Conservation (phyloP, 1,140 invertebrate genomes). For the Drosophila saltans region DNA sequence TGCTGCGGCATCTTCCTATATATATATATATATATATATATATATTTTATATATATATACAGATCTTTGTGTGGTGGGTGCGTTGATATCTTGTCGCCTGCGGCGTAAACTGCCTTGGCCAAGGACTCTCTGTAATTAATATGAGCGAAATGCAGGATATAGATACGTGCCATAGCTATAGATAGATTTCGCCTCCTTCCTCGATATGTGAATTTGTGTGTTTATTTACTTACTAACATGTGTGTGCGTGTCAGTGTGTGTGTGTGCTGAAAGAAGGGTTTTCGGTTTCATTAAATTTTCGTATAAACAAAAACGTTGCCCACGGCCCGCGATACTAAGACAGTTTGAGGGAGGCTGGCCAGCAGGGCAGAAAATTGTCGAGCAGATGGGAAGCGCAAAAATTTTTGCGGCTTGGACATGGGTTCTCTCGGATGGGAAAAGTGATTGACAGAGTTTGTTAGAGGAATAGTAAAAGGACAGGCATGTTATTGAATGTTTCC, state of each 20-base stretch:
- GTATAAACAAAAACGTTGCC: constrained; percentile 53
- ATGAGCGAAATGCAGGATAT: constrained; percentile 52
- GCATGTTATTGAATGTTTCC: constrained; percentile 9
- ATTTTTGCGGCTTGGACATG: constrained; percentile 18
- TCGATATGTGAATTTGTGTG: constrained; percentile 21
- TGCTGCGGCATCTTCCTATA: constrained; percentile 32
- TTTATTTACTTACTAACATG: constrained; percentile 14
- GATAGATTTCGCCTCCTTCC: constrained; percentile 1
- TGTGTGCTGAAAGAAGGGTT: constrained; percentile 58
- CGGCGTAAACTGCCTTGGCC: constrained; percentile 57
- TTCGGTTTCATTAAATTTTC: constrained; percentile 73
- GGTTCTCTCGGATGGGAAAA: constrained; percentile 7
- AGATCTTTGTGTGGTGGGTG: constrained; percentile 7
- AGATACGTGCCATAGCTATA: constrained; percentile 19
- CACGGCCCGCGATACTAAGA: constrained; percentile 24
- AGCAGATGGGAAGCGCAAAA: neutral
- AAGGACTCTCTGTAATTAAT: constrained; percentile 74
- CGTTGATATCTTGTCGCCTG: constrained; percentile 52
- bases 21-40: neutral
- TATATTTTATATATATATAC: neutral
- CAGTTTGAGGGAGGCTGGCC: neutral
- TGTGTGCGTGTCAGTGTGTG: constrained; percentile 22
- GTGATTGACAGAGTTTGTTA: constrained; percentile 20
- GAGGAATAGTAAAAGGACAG: neutral
- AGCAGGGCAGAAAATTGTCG: no score